phyloP scores from a whole-genome alignment of 2,113 vertebrate species.

The Butorides virescens region DNA sequence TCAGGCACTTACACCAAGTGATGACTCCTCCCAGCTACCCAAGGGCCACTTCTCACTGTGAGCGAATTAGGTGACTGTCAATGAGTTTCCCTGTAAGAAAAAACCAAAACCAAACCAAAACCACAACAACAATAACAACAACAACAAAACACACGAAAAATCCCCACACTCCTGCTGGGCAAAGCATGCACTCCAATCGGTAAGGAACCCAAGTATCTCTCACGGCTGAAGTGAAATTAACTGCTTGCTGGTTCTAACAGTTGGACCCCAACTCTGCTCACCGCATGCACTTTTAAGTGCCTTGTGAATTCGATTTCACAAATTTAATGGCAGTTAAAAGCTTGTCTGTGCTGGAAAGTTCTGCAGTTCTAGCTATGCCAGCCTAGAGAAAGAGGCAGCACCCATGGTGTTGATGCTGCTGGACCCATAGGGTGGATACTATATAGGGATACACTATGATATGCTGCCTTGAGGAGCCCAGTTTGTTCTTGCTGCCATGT shows the following conservation, averaged over 20 bases:
- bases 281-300: background rate
- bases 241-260: background rate
- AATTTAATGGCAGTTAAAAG: background rate
- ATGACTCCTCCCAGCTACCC: background rate
- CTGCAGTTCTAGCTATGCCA: background rate
- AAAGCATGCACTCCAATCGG: rapidly evolving
- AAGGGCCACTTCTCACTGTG: background rate
- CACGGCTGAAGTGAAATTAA: background rate
- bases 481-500: background rate
- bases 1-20: background rate
- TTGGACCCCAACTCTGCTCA: background rate
- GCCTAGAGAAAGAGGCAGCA: background rate
- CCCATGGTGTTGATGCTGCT: background rate
- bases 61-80: background rate
- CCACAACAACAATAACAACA: background rate
- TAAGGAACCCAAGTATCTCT: background rate
- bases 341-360: background rate
- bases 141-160: too few species aligned
- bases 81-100: background rate
- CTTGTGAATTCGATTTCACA: background rate
- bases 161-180: background rate
- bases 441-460: rapidly evolving
- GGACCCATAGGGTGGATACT: background rate
- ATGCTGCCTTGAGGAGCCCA: rapidly evolving
- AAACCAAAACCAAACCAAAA: background rate